Base-by-base conservation (phyloP, 2,888 invertebrate species). In the Idaea straminata region DNA sequence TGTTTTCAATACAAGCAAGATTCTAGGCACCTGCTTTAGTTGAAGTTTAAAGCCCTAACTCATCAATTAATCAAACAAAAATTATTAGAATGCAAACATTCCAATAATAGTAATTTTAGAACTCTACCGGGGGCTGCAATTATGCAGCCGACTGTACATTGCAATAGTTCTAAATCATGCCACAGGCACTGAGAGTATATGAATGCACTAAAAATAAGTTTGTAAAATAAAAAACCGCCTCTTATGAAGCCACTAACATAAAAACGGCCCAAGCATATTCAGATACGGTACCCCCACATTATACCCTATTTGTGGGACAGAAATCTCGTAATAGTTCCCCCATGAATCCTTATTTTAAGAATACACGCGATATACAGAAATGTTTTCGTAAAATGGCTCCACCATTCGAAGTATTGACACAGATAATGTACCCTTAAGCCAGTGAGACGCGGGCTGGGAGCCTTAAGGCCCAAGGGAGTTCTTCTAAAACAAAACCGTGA, bases 311-410 rank as follows among this genome's bases (percentile, higher is more conserved):
- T 82, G 82, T 74, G 81, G 79, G 81, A 81, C 82, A 83, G 83
- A 85, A 88, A 88, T 87, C 87, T 85, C 82, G 74, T 85, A 88
- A 90, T 89, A 85, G 84, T 82, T 86, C 91, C 89, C 90, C 79
- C 78, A 85, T 73, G 87, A 80, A 78, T 81, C 82, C 81, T 88
- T 87, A 86, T 83, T 84, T 84, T 83, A 85, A 87, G 85, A 83
- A 86, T 86, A 88, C 88, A 85, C 80, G 84, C 85, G 84, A 89
- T 91, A 87, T 83, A 86, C 82, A 81, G 83, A 84, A 88, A 91
- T 90, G 87, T 85, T 89, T 88, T 85, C 87, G 81, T 84, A 86
- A 88, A 91, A 87, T 84, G 88, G 83, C 81, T 83, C 81, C 78
- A 81, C 79, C 84, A 81, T 85, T 84, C 80, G 74, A 82, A 82